Evolutionary conservation across 1,140 invertebrate genomes (phyloP), one percentile per base, ranked within the genome.

Genomic region (Schmidtea mediterranea): DNA sequence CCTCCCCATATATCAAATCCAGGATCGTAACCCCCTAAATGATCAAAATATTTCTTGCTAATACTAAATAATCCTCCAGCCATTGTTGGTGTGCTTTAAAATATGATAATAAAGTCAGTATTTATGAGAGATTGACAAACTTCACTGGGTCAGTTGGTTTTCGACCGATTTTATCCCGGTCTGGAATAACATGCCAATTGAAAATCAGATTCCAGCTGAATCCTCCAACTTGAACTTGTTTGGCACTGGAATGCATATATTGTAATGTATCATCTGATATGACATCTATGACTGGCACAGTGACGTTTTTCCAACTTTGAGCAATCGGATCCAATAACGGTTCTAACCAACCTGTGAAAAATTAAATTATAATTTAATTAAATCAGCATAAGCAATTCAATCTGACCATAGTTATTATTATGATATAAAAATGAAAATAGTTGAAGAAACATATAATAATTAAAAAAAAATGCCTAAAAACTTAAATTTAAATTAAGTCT

Each of bases 291-390:
- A 94, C 75, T 75, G 46, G 75, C 72, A 36, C 79, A 76, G 60
- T 84, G 76, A 56, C 79, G 69, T 70, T 79, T 78, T 65, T 81
- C 74, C 64, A 10, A 60, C 86, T 76, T 13, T 77, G 69, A 0
- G 80, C 79, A 53, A 95, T 90, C 51, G 82, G 70, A 61, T 86
- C 79, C 54, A 95, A 66, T n/a, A 94, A 67, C 0, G 87, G 87
- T 59, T 92, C 84, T 52, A 94, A 63, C 87, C 87, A 94, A 23
- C 83, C 82, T 66, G 39, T 6, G 5, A 41, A 19, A 61, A 86
- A 92, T 67, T 97, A 89, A 69, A 84, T 90, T n/a, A n/a, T n/a
- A n/a, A n/a, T n/a, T n/a, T n/a, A n/a, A n/a, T n/a, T n/a, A n/a
- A n/a, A n/a, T n/a, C n/a, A n/a, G n/a, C n/a, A n/a, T n/a, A n/a